A percentile compares a stretch with the other conserved stretches of the same genome.
These are phyloP conservation scores for Leucopsar rothschildi DNA, from an alignment of 2,113 vertebrate species.

Conservation along the genomic window DNA sequence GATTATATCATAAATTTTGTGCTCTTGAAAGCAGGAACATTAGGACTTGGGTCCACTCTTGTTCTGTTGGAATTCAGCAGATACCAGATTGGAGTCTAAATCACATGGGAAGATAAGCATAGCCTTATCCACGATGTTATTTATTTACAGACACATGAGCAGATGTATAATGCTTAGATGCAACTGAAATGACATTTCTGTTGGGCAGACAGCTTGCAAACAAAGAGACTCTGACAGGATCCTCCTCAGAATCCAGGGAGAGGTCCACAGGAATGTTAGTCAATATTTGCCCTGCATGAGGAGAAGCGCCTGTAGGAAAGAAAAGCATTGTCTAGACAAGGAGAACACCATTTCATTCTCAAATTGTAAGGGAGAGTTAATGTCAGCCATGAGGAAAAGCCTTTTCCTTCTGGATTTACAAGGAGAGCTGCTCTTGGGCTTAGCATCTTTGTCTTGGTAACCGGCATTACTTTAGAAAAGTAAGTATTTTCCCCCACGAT, in stretches of 20 bases:
- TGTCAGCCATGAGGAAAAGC: not conserved
- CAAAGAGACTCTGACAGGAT: not conserved
- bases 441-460: not conserved
- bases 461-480: not conserved
- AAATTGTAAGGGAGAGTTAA: not conserved
- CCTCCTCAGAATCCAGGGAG: not conserved
- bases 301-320: fast-evolving
- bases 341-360: not conserved
- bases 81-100: conserved; percentile 29
- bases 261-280: not conserved
- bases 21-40: not conserved
- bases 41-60: not conserved
- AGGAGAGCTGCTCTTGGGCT: not conserved
- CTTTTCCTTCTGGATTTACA: not conserved
- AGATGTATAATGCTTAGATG: conserved; percentile 39
- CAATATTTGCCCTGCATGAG: fast-evolving
- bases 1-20: not conserved
- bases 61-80: not conserved
- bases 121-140: not conserved
- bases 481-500: not conserved
- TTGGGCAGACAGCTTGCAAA: conserved; percentile 26
- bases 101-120: not conserved
- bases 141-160: conserved; percentile 47
- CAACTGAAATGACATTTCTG: conserved; percentile 41
- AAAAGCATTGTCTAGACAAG: not conserved